Base-by-base conservation (phyloP, 1,140 invertebrate species). In the Elymnias hypermnestra region DNA sequence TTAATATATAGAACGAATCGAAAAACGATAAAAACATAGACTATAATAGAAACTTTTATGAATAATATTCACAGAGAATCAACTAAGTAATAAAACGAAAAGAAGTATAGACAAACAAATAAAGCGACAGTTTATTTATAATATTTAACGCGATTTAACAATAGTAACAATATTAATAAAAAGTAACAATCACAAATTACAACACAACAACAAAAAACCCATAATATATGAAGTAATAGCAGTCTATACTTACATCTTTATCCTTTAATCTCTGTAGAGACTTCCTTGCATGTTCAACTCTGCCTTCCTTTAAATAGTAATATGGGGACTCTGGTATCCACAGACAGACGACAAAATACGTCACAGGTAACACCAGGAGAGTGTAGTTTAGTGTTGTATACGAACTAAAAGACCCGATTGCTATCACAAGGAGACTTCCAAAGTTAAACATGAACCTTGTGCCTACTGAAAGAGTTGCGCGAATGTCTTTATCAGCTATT, bases 261-360 rank as follows among this genome's bases (percentile, higher is more conserved):
- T 72, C 56, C 4, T 74, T 61, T 1, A 90, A 44, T 21, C 46
- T 65, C 8, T 56, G 47, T 17, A 90, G 43, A n/a, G 63, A 84
- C 2, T 63, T 67, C 44, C 68, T 82, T 0, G 88, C 87, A 0
- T 60, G 41, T 0, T 68, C 73, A 2, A 87, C 76, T 17, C 81
- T 72, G 0, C 89, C 88, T 33, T 88, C 89, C 29, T 87, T 88
- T 0, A 89, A 67, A n/a, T 90, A 72, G 57, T 89, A 95, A 47
- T 94, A 90, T 0, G 94, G 93, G 0, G 93, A 93, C 72, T 95
- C 94, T 0, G 94, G 93, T 75, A 94, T 91, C 74, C 88, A 91
- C 13, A 78, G 70, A 59, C 92, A 91, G 0, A 79, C 86, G 0
- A 89, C 6, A 12, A 91, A 85, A 38, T 90, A 90, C 2, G 90